phyloP scores from a whole-genome alignment of 2,797 vertebrate genomes.

The Cirrhinus molitorella region DNA sequence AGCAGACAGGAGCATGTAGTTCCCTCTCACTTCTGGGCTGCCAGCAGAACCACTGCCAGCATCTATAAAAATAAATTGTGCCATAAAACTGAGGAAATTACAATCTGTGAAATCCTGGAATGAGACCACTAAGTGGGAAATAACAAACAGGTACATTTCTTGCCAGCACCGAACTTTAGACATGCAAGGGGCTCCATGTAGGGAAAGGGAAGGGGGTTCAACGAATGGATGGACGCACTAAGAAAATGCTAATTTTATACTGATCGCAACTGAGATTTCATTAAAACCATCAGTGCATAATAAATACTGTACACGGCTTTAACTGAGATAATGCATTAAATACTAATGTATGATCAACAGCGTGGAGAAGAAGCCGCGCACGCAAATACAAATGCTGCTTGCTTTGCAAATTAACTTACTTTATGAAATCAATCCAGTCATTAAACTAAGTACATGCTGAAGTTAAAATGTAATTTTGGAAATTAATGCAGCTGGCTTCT shows the following conservation, averaged over 20 bases:
- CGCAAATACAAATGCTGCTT: slow-evolving; percentile 10
- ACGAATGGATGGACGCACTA: neutral
- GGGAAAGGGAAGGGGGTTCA: slow-evolving; percentile 1
- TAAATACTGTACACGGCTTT: neutral
- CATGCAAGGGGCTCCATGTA: slow-evolving; percentile 6
- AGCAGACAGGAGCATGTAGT: slow-evolving; percentile 56
- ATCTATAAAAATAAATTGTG: slow-evolving; percentile 68
- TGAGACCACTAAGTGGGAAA: slow-evolving; percentile 65
- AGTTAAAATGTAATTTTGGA: neutral
- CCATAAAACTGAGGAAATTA: slow-evolving; percentile 68
- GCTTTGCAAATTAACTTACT: slow-evolving; percentile 7
- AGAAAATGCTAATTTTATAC: slow-evolving; percentile 1
- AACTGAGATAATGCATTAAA: neutral
- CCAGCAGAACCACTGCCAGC: slow-evolving; percentile 62
- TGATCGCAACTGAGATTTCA: slow-evolving; percentile 12
- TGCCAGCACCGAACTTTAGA: slow-evolving; percentile 48
- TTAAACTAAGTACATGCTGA: slow-evolving; percentile 22
- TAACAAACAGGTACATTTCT: slow-evolving; percentile 62
- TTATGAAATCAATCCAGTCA: neutral
- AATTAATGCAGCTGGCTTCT: neutral
- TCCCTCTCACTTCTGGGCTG: slow-evolving; percentile 49
- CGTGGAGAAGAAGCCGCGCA: neutral
- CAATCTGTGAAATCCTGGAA: slow-evolving; percentile 67
- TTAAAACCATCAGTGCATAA: neutral
- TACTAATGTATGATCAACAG: neutral